Evolutionary conservation across 2,113 vertebrate species (phyloP).

Genomic region (Coreoperca whiteheadi): DNA sequence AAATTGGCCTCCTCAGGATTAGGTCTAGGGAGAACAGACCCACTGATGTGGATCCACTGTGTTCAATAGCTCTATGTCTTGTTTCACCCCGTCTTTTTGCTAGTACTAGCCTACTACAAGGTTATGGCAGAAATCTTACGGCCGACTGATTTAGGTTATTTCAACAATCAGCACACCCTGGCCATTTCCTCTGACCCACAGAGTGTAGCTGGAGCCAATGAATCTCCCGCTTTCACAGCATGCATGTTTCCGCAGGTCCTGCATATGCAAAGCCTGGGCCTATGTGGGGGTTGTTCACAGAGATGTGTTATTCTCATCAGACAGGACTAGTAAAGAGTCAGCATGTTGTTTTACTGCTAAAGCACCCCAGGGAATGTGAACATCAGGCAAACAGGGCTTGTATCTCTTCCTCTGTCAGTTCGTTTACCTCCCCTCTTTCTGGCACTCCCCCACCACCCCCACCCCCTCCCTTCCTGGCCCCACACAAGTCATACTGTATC

Average conservation of each 20-base stretch:
- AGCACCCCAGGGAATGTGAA: slow-evolving; percentile 65
- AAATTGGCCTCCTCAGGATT: slow-evolving; percentile 58
- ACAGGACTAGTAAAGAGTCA: slow-evolving; percentile 75
- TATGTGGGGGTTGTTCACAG: slow-evolving; percentile 68
- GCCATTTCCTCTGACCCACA: slow-evolving; percentile 55
- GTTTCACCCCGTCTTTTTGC: background rate
- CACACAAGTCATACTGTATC: slow-evolving; percentile 55
- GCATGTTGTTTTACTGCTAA: slow-evolving; percentile 82
- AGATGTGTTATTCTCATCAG: slow-evolving; percentile 84
- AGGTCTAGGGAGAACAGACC: slow-evolving; percentile 30
- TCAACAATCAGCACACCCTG: slow-evolving; percentile 50
- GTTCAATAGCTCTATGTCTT: slow-evolving; percentile 5
- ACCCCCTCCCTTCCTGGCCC: slow-evolving; percentile 44
- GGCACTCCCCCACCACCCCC: slow-evolving; percentile 53
- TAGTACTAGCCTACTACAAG: slow-evolving; percentile 1
- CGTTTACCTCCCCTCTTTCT: slow-evolving; percentile 73
- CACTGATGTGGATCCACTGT: slow-evolving; percentile 31
- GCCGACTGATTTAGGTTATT: slow-evolving; percentile 48
- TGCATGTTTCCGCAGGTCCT: slow-evolving; percentile 52
- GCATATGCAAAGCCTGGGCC: slow-evolving; percentile 52
- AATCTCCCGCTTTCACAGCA: slow-evolving; percentile 41
- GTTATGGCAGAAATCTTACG: slow-evolving; percentile 28
- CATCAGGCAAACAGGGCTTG: slow-evolving; percentile 77
- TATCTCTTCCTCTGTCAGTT: slow-evolving; percentile 75
- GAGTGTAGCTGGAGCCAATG: slow-evolving; percentile 31